These are phyloP conservation scores for Priocnemis perturbator DNA, from an alignment of 2,888 invertebrate genomes.

Conservation along the genomic window DNA sequence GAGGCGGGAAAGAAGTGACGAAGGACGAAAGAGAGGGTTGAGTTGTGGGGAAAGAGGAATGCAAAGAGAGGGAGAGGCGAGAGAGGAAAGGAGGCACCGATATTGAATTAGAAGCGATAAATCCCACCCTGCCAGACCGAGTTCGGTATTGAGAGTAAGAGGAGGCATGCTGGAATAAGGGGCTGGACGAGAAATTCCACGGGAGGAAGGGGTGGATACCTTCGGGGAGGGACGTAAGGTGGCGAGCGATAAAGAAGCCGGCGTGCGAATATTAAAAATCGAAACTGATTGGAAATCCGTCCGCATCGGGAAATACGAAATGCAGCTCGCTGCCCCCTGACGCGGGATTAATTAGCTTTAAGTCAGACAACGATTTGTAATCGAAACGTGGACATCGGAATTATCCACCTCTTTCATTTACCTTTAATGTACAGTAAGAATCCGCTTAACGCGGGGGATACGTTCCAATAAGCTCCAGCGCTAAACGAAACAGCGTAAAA, in stretches of 20 bases:
- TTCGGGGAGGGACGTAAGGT: conserved; percentile 26
- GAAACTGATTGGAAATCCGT: conserved; percentile 64
- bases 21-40: conserved; percentile 9
- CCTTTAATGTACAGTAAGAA: too few relatives aligned
- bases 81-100: conserved; percentile 39
- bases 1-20: background rate
- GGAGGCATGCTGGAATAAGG: conserved; percentile 41
- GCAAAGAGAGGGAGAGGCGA: background rate
- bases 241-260: conserved; percentile 64
- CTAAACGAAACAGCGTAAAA: too few relatives aligned
- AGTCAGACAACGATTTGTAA: too few relatives aligned
- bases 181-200: conserved; percentile 34
- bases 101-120: conserved; percentile 73
- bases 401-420: too few relatives aligned
- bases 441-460: too few relatives aligned
- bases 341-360: conserved; percentile 3
- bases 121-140: conserved; percentile 63
- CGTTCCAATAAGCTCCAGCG: too few relatives aligned
- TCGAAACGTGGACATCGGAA: too few relatives aligned
- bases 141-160: conserved; percentile 60
- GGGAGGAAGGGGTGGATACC: conserved; percentile 19
- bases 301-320: conserved; percentile 21
- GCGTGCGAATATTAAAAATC: conserved; percentile 71
- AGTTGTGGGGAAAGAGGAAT: background rate
- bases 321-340: conserved; percentile 8